Evolutionary conservation across 2,113 vertebrate species (phyloP), one percentile per base, ranked within the genome.

Genomic region (Panthera uncia): DNA sequence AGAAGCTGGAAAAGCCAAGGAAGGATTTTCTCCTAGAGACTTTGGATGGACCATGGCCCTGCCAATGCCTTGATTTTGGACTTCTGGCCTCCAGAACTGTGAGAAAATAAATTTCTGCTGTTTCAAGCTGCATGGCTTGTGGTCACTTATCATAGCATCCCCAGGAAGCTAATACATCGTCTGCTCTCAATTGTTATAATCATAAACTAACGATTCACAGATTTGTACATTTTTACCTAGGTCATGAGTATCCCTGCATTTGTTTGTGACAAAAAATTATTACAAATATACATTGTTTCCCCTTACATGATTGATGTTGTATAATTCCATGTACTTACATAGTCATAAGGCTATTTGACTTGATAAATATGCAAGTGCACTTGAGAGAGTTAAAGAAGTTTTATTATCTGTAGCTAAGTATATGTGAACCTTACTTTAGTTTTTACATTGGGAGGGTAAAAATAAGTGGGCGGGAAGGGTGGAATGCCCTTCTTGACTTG

Each of bases 191-290:
- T 94, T 69, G 74, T 96, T 73, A 38, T 50, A 36, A 86, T 69
- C 55, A 68, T 87, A 94, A 97, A 31, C 10, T 97, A 97, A 93
- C 13, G 31, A 69, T 88, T 86, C 89, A 52, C 29, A 89, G 68
- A 61, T 92, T 73, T 82, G 66, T 80, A 48, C 15, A 36, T 29
- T 88, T 97, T 89, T 69, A 61, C n/a, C 27, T 68, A 52, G 83
- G 45, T 3, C 7, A 50, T 57, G 48, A 10, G 10, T 66, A 52
- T 74, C 93, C 55, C 69, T 45, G 89, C 25, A 45, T 89, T 61
- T 92, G 61, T 57, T 91, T 95, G 21, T 88, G n/a, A 95, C 18
- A 68, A 15, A 15, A 61, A 61, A 7, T 85, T 63, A 65, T 27
- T 50, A 74, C 55, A 73, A 80, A 88, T 78, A 83, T 50, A 61